A percentile compares a stretch with the other conserved stretches of the same genome.
phyloP scores from a whole-genome alignment of 2,113 vertebrate genomes.

The Capreolus pygargus region DNA sequence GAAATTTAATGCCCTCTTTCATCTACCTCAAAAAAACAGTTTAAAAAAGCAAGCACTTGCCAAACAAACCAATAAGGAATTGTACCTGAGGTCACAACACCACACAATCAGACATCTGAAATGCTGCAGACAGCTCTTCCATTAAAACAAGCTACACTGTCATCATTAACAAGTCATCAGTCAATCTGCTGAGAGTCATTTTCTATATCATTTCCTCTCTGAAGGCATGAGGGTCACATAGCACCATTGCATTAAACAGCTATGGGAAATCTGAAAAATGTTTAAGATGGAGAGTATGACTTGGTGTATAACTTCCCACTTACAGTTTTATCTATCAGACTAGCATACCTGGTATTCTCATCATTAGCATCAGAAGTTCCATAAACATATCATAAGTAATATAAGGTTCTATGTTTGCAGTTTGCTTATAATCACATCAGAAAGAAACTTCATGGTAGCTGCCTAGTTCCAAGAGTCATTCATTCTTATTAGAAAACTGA shows the following conservation, averaged over 20 bases:
- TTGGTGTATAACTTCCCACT: neutral
- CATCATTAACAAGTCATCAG: conserved; percentile 25
- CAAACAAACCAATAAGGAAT: neutral
- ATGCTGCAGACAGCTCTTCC: neutral
- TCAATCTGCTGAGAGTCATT: neutral
- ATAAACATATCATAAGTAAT: neutral
- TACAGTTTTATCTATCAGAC: neutral
- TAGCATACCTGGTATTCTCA: conserved; percentile 48
- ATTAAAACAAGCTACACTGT: neutral
- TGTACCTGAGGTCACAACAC: neutral
- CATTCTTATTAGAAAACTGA: conserved; percentile 54
- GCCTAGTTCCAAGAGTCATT: conserved; percentile 33
- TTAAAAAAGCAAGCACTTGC: conserved; percentile 17
- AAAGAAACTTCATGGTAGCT: neutral
- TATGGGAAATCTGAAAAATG: conserved; percentile 9
- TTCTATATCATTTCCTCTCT: neutral
- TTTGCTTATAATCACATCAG: conserved; percentile 7
- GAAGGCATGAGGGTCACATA: neutral
- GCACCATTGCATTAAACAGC: neutral
- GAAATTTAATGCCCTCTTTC: conserved; percentile 4
- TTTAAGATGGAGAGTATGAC: neutral
- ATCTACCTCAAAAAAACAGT: neutral
- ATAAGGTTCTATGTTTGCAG: neutral
- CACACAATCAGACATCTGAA: neutral
- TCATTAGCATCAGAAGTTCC: conserved; percentile 7